phyloP scores from a whole-genome alignment of 2,113 vertebrate species.

The Nestor notabilis region DNA sequence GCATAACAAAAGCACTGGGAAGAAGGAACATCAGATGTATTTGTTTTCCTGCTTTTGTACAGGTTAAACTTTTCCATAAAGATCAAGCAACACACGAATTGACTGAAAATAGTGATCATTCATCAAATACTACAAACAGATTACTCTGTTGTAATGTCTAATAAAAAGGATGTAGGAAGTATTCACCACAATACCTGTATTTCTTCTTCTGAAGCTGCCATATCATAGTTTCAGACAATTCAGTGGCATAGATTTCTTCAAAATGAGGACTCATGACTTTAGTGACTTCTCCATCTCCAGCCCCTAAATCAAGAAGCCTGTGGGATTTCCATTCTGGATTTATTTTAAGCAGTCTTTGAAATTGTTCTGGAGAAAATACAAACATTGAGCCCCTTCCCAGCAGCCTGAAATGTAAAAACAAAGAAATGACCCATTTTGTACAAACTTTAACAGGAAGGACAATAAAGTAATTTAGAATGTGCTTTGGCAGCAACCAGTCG shows the following conservation, averaged over 20 bases:
- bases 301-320: slow-evolving; percentile 93
- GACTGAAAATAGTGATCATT: not conserved
- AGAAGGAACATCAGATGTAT: not conserved
- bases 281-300: slow-evolving; percentile 94
- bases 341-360: slow-evolving; percentile 88
- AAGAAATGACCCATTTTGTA: not conserved
- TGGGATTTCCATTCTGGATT: slow-evolving; percentile 88
- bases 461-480: not conserved
- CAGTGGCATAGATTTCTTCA: slow-evolving; percentile 91
- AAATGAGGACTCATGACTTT: slow-evolving; percentile 94
- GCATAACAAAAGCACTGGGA: not conserved
- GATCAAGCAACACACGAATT: not conserved
- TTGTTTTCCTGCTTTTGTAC: not conserved
- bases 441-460: not conserved
- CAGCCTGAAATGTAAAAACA: slow-evolving; percentile 78
- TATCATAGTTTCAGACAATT: slow-evolving; percentile 94
- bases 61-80: not conserved
- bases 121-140: not conserved
- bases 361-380: slow-evolving; percentile 93
- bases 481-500: not conserved
- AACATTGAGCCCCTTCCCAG: slow-evolving; percentile 97
- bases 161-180: not conserved
- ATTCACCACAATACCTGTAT: slow-evolving; percentile 81
- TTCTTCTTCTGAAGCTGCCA: slow-evolving; percentile 96
- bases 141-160: not conserved